Percentiles rank a stretch among this genome's conserved stretches.
phyloP scores from a whole-genome alignment of 2,113 vertebrate genomes.

The Fulmarus glacialis region DNA sequence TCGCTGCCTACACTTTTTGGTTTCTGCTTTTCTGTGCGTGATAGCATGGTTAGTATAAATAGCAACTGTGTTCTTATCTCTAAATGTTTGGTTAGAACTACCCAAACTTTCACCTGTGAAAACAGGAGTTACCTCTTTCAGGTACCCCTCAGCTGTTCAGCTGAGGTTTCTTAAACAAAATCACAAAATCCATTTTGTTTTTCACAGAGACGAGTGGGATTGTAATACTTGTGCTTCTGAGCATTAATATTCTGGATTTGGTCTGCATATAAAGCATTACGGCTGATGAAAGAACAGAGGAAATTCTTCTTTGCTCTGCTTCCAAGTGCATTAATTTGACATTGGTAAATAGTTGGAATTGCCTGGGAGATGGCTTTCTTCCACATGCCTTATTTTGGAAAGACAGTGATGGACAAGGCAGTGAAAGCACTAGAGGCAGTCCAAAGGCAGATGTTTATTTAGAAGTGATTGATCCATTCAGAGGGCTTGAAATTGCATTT shows the following conservation, averaged over 20 bases:
- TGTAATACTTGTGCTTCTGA: background rate
- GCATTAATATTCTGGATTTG: constrained; percentile 25
- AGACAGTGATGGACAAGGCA: constrained; percentile 64
- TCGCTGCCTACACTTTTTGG: constrained; percentile 28
- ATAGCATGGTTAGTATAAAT: constrained; percentile 3
- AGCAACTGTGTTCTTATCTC: background rate
- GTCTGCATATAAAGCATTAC: constrained; percentile 3
- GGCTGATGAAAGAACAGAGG: constrained; percentile 8
- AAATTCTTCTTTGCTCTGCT: constrained; percentile 48
- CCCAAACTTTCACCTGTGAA: background rate
- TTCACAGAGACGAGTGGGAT: background rate
- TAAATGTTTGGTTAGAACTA: background rate
- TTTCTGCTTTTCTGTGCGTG: constrained; percentile 23
- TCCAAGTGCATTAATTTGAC: constrained; percentile 63
- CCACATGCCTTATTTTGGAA: constrained; percentile 52
- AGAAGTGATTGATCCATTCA: constrained; percentile 55
- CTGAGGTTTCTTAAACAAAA: background rate
- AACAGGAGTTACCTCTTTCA: background rate
- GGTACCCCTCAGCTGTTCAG: background rate
- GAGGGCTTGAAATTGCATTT: constrained; percentile 44
- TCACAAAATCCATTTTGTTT: background rate
- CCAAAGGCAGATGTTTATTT: constrained; percentile 59
- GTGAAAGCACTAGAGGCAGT: constrained; percentile 49
- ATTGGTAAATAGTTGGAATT: constrained; percentile 57
- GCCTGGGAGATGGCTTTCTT: constrained; percentile 63